Conservation (phyloP, 2,888 invertebrate species). For the Andrena marginata region DNA sequence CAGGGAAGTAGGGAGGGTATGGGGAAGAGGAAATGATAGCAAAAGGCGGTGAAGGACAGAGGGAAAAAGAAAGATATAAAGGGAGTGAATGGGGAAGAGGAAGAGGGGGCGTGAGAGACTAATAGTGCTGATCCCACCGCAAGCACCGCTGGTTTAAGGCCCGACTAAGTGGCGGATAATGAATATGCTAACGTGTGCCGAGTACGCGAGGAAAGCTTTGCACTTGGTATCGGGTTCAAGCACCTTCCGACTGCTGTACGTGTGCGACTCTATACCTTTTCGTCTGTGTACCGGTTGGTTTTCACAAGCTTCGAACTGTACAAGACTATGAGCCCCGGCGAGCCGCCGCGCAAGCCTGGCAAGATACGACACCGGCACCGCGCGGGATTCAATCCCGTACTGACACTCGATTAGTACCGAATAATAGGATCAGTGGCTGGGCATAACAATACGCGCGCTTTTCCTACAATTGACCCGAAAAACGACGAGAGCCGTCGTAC, state of each 20-base stretch:
- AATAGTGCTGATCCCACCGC: slow-evolving; percentile 79
- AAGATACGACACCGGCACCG: slow-evolving; percentile 16
- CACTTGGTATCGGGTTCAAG: slow-evolving; percentile 80
- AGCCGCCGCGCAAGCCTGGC: slow-evolving; percentile 1
- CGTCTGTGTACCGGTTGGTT: slow-evolving; percentile 15
- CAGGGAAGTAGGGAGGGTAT: neutral
- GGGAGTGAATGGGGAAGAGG: slow-evolving; percentile 22
- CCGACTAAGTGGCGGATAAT: slow-evolving; percentile 81
- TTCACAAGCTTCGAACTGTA: slow-evolving; percentile 39
- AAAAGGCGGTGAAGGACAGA: slow-evolving; percentile 37
- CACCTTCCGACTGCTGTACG: slow-evolving; percentile 65
- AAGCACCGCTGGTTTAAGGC: slow-evolving; percentile 75
- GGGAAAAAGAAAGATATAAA: slow-evolving; percentile 45
- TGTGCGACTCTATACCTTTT: slow-evolving; percentile 33
- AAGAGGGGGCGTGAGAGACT: slow-evolving; percentile 64
- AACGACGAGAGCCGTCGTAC: neutral
- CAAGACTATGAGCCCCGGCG: slow-evolving; percentile 2
- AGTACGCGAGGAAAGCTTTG: slow-evolving; percentile 81
- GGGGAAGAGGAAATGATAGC: slow-evolving; percentile 32
- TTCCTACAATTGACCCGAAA: slow-evolving; percentile 4
- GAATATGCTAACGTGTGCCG: slow-evolving; percentile 83
- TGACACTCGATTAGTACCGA: slow-evolving; percentile 54
- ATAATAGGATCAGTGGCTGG: slow-evolving; percentile 42
- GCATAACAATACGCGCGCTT: slow-evolving; percentile 13
- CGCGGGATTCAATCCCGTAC: slow-evolving; percentile 44